Base-by-base conservation (phyloP, 2,888 invertebrate species). In the Lochmaea capreae region DNA sequence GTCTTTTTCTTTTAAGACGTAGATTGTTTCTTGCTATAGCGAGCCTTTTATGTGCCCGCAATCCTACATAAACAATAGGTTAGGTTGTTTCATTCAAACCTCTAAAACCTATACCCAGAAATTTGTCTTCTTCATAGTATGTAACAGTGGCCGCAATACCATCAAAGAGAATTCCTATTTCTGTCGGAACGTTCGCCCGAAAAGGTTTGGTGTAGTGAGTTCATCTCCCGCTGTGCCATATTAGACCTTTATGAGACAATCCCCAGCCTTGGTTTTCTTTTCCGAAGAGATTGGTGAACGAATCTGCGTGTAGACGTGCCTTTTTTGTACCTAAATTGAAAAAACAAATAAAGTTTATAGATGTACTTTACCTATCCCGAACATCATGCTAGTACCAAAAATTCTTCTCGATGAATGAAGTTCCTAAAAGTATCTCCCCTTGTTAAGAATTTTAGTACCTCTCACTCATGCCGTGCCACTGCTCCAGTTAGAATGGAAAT, bases 371-470 rank as follows among this genome's bases (percentile, higher is more conserved):
- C 91, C 92, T 63, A 93, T 88, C n/a, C 93, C 94, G 80, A 94
- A 93, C 93, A 94, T 93, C 88, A 94, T 93, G 81, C 92, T 90
- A 0, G 93, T 93, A 26, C 93, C 93, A 82, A 93, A 93, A 58
- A 93, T 89, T 61, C 93, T 86, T 80, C 91, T 90, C 0, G 91
- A 90, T 0, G 83, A 75, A 61, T 81, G 79, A 71, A 93, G 85
- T 83, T 93, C 92, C 93, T 93, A 93, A 83, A 92, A 93, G 84
- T 90, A 90, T 66, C 86, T 79, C 1, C 90, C 91, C 80, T 91
- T 90, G 84, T 93, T 93, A n/a, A 94, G 87, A 9, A 91, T 86
- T 26, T 90, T 87, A 18, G 90, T 92, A 8, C 93, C 93, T 65
- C 92, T 89, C 0, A 93, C 92, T 0, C 91, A 93, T 0, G 93